Percentiles rank a stretch among this genome's conserved stretches.
These are phyloP conservation scores for Antheraea mylitta DNA, from an alignment of 1,140 invertebrate species.

Conservation along the genomic window DNA sequence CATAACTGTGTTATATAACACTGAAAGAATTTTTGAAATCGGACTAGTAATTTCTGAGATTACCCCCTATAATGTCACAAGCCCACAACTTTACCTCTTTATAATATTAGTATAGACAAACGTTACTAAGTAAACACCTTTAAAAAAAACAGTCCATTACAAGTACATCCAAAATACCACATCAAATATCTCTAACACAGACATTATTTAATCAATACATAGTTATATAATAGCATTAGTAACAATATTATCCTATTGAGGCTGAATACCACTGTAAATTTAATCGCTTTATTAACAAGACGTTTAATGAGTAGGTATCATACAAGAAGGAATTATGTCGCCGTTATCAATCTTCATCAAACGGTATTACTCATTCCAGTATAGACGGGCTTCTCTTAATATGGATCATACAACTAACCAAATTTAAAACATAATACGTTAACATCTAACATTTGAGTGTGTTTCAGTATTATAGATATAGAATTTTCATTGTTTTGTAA, in stretches of 20 bases:
- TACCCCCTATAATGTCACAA: no score
- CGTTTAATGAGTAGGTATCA: background rate
- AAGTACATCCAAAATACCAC: background rate
- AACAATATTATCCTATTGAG: background rate
- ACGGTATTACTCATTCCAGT: background rate
- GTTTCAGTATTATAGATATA: background rate
- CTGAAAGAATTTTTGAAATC: no score
- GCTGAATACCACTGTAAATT: background rate
- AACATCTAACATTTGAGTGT: background rate
- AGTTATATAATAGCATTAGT: background rate
- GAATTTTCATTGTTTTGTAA: no score
- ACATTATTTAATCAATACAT: background rate
- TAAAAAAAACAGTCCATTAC: no score
- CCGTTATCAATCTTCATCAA: slow-evolving; percentile 9
- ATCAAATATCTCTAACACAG: background rate
- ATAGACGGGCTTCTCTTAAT: background rate
- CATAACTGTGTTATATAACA: no score
- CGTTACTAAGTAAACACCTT: no score
- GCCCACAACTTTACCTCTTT: no score
- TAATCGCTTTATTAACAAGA: slow-evolving; percentile 3
- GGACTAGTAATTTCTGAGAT: no score
- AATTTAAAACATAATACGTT: background rate
- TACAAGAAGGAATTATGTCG: slow-evolving; percentile 9
- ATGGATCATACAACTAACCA: background rate
- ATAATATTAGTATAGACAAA: no score